Conservation (phyloP, 2,113 vertebrate genomes). For the Antechinus flavipes region DNA sequence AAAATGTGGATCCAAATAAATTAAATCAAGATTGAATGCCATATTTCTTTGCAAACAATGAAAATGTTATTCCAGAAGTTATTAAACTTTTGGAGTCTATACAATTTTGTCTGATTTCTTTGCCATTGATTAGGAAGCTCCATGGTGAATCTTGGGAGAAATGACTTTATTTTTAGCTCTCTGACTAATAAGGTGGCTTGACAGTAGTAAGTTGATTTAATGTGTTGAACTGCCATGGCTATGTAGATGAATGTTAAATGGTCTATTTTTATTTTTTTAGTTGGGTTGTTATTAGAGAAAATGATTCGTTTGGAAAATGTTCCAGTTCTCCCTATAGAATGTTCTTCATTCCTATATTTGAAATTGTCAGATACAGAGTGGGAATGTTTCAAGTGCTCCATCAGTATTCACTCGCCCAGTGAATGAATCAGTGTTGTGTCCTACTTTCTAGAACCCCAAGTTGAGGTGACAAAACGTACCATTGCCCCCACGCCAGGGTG, state of each 20-base stretch:
- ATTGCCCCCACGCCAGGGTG: too few species aligned
- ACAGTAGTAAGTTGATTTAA: slow-evolving; percentile 58
- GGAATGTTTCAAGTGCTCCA: background rate
- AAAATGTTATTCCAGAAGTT: slow-evolving; percentile 33
- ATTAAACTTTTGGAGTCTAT: slow-evolving; percentile 49
- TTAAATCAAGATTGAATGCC: slow-evolving; percentile 45
- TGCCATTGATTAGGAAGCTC: slow-evolving; percentile 55
- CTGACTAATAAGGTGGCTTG: slow-evolving; percentile 6
- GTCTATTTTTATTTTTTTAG: slow-evolving; percentile 48
- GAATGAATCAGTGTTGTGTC: background rate
- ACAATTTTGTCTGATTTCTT: slow-evolving; percentile 55
- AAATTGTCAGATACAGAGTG: slow-evolving; percentile 45
- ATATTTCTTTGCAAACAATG: slow-evolving; percentile 57
- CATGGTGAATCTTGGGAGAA: slow-evolving; percentile 64
- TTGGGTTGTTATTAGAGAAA: slow-evolving; percentile 55
- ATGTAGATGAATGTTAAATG: slow-evolving; percentile 20
- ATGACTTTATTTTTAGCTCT: slow-evolving; percentile 63
- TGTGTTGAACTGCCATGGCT: slow-evolving; percentile 36
- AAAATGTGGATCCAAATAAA: slow-evolving; percentile 20
- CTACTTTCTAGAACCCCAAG: too few species aligned
- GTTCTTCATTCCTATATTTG: slow-evolving; percentile 42
- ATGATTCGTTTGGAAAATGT: slow-evolving; percentile 15
- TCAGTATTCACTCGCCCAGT: slow-evolving; percentile 26
- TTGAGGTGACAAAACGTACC: too few species aligned
- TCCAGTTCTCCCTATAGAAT: slow-evolving; percentile 14